Evolutionary conservation across 2,113 vertebrate genomes (phyloP), one percentile per base, ranked within the genome.

Genomic region (Atractosteus spatula): DNA sequence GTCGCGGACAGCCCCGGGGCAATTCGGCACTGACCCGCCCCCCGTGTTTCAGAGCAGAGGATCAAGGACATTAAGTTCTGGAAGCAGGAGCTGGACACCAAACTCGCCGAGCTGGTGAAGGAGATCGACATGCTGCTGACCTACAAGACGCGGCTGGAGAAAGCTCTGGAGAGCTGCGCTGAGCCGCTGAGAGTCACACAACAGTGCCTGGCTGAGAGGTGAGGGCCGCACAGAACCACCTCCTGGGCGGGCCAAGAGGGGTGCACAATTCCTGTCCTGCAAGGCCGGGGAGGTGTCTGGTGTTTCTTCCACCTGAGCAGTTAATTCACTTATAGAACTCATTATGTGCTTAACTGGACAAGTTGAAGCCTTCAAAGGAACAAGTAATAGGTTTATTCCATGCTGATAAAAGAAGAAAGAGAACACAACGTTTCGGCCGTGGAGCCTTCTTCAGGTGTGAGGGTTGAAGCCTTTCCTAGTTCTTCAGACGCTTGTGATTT

Each of bases 161-260:
- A 88, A 83, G 93, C 94, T 11, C 78, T 95, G 73, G 89, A 93
- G 73, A 86, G 85, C 62, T 91, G 87, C 77, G 83, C 80, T 44
- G 92, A 94, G 55, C 93, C 91, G 4, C 84, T 96, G 29, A 77
- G 70, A 43, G 84, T 95, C 80, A 86, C 85, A 0, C 76, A 92
- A 41, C 84, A 81, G 57, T 98, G 96, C 79, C 82, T 96, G 76
- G 72, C 88, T 2, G 93, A 95, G 81, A 95, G 96, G 96, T 98
- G 84, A 87, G 68, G 4, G 17, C 3, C 13, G 56, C 11, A 3
- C 12, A 59, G 3, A 4, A 47, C 44, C 12, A 3, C 41, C 44
- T 42, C 59, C 17, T 8, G n/a, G 41, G 62, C 16, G 10, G 62
- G 29, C 29, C 29, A 63, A 17, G 62, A 8, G 16, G 12, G 13